These are phyloP conservation scores for Fistularia commersonii DNA, from an alignment of 2,797 vertebrate genomes.

Conservation along the genomic window DNA sequence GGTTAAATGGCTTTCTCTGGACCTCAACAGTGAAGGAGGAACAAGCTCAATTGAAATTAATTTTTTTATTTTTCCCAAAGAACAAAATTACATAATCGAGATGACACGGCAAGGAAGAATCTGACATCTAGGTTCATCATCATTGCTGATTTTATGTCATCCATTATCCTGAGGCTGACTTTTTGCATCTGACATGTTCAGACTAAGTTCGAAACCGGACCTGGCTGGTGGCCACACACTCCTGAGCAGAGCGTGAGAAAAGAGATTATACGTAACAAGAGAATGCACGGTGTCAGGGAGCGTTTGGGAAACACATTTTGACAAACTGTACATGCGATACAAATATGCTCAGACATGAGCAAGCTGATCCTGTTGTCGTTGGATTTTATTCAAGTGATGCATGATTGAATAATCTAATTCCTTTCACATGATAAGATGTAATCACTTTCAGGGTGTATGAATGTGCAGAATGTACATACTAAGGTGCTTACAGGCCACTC, in stretches of 20 bases:
- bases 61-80: neutral
- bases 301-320: conserved; percentile 26
- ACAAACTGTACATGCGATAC: conserved; percentile 16
- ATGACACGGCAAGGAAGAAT: neutral
- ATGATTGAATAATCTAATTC: conserved; percentile 42
- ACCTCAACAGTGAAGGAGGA: neutral
- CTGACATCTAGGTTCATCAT: neutral
- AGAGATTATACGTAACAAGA: conserved; percentile 43
- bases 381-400: conserved; percentile 24
- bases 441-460: conserved; percentile 1
- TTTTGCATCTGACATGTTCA: conserved; percentile 23
- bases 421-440: conserved; percentile 37
- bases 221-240: conserved; percentile 38
- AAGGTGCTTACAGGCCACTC: no score
- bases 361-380: conserved; percentile 27
- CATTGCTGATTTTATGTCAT: conserved; percentile 14
- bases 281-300: conserved; percentile 35
- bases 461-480: no score
- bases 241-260: conserved; percentile 54
- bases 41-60: neutral
- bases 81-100: conserved; percentile 3
- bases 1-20: conserved; percentile 7
- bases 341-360: conserved; percentile 21
- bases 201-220: conserved; percentile 46
- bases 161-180: conserved; percentile 26